Base-by-base conservation (phyloP, 2,113 vertebrate species). In the Festucalex cinctus region DNA sequence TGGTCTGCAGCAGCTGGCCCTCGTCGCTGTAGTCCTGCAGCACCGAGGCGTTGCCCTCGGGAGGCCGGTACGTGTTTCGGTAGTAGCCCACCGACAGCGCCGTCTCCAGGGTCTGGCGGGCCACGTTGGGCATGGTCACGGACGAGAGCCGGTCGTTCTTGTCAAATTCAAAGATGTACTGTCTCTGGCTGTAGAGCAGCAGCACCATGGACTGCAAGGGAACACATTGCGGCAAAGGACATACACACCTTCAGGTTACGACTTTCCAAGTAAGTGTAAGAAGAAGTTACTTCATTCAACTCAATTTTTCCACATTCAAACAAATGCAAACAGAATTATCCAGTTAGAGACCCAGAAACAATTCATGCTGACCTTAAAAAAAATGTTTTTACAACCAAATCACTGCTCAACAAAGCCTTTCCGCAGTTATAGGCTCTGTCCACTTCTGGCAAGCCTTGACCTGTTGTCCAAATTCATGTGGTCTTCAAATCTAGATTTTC, bases 141-240 rank as follows among this genome's bases (percentile, higher is more conserved):
- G 97, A 98, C 1, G 93, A 96, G 3, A 99, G 91, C 0, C 94
- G 92, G 78, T 98, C 94, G 0, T 97, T 98, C 89, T 96, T 96
- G 85, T 99, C 98, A 41, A 99, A 99, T 82, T 99, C 95, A 48
- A 99, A 99, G 90, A 99, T 98, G 68, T 99, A 99, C 75, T 98
- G 98, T 65, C 96, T 90, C 86, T 99, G 97, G 88, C 96, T 99
- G 83, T 95, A 95, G 39, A 99, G 96, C 4, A 98, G 93, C 58
- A 99, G 88, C 49, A 99, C 96, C 95, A 98, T 98, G 69, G 98
- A 98, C 98, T 99, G 87, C 36, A 79, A 66, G 26, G 49, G 8
- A 46, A 49, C 5, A 49, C 9, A 28, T 19, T 20, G 1, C 62
- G 83, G 81, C 8, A 61, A 49, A 16, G 9, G 6, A n/a, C 35